Evolutionary conservation across 2,113 vertebrate species (phyloP), one percentile per base, ranked within the genome.

Genomic region (Eubucco bourcierii): DNA sequence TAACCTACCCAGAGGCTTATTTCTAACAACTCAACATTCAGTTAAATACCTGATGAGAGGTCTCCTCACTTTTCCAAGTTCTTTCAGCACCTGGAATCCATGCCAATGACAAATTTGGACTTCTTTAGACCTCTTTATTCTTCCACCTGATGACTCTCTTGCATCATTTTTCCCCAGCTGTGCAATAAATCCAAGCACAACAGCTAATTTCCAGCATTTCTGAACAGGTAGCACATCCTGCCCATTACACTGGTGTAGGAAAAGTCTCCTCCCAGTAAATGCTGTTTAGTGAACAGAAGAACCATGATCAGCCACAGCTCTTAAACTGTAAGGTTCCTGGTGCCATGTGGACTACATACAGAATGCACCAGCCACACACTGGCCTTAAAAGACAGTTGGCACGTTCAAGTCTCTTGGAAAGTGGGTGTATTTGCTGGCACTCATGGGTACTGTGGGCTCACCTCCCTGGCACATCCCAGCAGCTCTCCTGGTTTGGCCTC

Each of bases 101-200:
- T 0, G 0, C 34, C 28, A 79, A 1, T 17, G 12, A 84, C 68
- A 76, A 78, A 2, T 60, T 0, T 5, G 10, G 2, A 0, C 0
- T 0, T 31, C 61, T 80, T 41, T 9, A 44, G 7, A 66, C 9
- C 2, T 29, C 29, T 27, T 19, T 37, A 29, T 3, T 0, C 9
- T 3, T 1, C 7, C 3, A 11, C 3, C 7, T 12, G 4, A 29
- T 33, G 8, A 80, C 7, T 28, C 10, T 53, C 34, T n/a, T 16
- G 28, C 25, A 41, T 18, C 1, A 1, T 60, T 74, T 70, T 86
- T 12, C 13, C 56, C 37, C 6, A 4, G 24, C 25, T 14, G 11
- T 29, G 56, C 13, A 70, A 10, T 21, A 56, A 50, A 65, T 29
- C 64, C 47, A 12, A 75, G 27, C 58, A 21, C 17, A 77, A 13